Percentiles rank a stretch among this genome's conserved stretches.
Conservation (phyloP, 1,140 invertebrate species). For the Leptinotarsa texana region DNA sequence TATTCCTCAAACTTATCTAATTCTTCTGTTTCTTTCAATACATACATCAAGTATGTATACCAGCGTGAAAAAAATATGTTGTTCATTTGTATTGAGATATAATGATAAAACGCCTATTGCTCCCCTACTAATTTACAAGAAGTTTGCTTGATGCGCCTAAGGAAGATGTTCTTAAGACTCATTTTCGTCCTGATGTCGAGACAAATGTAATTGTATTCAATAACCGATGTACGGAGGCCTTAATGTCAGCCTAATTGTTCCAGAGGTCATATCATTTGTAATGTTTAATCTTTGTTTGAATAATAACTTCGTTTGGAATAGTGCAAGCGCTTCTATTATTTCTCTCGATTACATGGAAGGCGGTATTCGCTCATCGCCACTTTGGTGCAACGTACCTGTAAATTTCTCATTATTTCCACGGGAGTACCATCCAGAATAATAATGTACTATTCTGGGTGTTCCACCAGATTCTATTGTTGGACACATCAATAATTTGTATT, state of each 20-base stretch:
- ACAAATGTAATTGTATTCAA: conserved; percentile 30
- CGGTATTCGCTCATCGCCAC: too few relatives aligned
- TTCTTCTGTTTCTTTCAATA: too few relatives aligned
- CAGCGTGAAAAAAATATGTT: too few relatives aligned
- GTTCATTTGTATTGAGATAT: too few relatives aligned
- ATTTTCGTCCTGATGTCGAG: conserved; percentile 34
- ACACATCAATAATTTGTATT: too few relatives aligned
- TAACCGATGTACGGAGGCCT: not conserved
- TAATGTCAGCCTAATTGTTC: conserved; percentile 49
- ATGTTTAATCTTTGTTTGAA: conserved; percentile 52
- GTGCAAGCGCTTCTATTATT: not conserved
- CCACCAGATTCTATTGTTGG: too few relatives aligned
- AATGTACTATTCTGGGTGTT: too few relatives aligned
- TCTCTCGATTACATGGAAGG: not conserved
- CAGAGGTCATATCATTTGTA: conserved; percentile 52
- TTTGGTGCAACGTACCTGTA: too few relatives aligned
- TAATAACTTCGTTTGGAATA: conserved; percentile 43
- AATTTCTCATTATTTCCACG: too few relatives aligned
- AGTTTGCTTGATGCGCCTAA: conserved; percentile 15
- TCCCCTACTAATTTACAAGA: not conserved
- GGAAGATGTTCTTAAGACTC: conserved; percentile 35
- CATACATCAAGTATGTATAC: too few relatives aligned
- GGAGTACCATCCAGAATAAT: too few relatives aligned
- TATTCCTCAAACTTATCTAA: too few relatives aligned
- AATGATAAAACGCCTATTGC: not conserved